phyloP scores from a whole-genome alignment of 2,888 invertebrate genomes.

The Priocnemis perturbator region DNA sequence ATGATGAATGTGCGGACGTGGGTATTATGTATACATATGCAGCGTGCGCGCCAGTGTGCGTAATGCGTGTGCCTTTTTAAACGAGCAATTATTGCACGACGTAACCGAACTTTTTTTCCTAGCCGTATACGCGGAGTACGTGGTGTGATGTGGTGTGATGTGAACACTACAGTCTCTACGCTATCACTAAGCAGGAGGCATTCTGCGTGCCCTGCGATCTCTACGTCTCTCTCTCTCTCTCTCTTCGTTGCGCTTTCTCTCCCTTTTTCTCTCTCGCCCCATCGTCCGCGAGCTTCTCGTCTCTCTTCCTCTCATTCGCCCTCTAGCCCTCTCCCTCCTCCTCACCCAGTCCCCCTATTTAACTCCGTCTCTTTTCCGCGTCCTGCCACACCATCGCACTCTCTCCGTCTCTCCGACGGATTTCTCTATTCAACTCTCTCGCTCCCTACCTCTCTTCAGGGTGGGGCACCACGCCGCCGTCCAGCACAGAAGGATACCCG shows the following conservation, averaged over 20 bases:
- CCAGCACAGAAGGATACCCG: slow-evolving; percentile 64
- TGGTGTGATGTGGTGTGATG: slow-evolving; percentile 61
- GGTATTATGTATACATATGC: neutral
- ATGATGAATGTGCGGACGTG: neutral
- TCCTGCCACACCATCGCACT: too few relatives aligned
- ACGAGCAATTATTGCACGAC: neutral
- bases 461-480: slow-evolving; percentile 60
- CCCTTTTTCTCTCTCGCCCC: slow-evolving; percentile 29
- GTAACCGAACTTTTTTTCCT: neutral
- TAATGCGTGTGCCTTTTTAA: neutral
- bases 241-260: slow-evolving; percentile 12
- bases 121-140: neutral
- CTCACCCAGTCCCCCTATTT: too few relatives aligned
- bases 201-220: slow-evolving; percentile 52
- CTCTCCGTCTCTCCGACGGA: neutral
- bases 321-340: slow-evolving; percentile 1
- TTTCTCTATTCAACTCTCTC: neutral
- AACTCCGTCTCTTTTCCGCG: too few relatives aligned
- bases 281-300: neutral
- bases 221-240: slow-evolving; percentile 32
- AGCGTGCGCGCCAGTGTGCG: neutral
- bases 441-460: slow-evolving; percentile 49
- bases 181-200: slow-evolving; percentile 72
- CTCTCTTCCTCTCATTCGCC: neutral
- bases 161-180: slow-evolving; percentile 72